phyloP scores from a whole-genome alignment of 2,113 vertebrate species.

The Zosterops lateralis region DNA sequence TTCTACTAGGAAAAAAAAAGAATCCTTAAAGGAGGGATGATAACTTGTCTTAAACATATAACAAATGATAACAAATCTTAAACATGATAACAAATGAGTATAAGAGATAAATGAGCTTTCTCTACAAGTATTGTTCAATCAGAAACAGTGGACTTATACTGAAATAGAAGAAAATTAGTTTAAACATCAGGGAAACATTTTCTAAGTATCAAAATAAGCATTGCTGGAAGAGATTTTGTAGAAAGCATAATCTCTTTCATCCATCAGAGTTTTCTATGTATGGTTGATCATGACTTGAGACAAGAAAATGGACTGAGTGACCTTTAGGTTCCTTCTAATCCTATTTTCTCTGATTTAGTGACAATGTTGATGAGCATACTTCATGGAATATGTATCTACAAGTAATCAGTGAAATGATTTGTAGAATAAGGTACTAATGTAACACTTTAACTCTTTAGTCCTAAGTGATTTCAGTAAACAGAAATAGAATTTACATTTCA shows the following conservation, averaged over 20 bases:
- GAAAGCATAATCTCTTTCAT: not conserved
- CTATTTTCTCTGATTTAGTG: conserved; percentile 9
- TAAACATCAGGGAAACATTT: not conserved
- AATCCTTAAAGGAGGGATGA: not conserved
- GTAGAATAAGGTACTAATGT: not conserved
- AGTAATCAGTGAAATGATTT: conserved; percentile 35
- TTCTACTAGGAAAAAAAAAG: not conserved
- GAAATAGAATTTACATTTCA: conserved; percentile 29
- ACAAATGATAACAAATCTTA: no score
- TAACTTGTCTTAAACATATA: not conserved
- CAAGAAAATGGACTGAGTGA: not conserved
- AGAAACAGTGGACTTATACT: not conserved
- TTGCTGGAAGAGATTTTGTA: not conserved
- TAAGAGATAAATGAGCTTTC: not conserved
- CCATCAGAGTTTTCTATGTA: not conserved
- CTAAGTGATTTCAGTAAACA: conserved; percentile 30
- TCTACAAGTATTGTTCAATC: not conserved
- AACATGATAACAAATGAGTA: not conserved
- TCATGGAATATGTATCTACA: not conserved
- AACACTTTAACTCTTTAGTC: conserved; percentile 10
- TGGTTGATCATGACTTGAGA: not conserved
- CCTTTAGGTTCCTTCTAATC: not conserved
- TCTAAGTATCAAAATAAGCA: not conserved
- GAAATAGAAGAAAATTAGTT: not conserved
- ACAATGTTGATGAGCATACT: not conserved